Evolutionary conservation across 1,140 invertebrate genomes (phyloP).

Genomic region (Aethina tumida): DNA sequence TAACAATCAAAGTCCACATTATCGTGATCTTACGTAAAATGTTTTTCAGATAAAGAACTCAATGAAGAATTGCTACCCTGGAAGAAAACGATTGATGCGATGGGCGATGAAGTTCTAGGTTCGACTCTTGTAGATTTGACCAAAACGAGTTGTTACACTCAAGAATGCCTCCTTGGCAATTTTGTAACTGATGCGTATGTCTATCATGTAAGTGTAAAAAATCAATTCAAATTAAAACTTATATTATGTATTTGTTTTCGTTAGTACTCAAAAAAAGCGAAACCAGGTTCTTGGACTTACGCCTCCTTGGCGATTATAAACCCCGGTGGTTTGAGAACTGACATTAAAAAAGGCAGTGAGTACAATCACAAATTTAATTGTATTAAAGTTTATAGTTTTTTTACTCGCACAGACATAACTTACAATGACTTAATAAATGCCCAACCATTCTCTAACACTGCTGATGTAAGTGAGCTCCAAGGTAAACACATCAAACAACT

Average conservation of each 20-base stretch:
- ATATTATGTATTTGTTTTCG: conserved; percentile 1
- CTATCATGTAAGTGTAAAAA: conserved; percentile 37
- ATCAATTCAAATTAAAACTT: neutral
- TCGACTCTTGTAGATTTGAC: conserved; percentile 44
- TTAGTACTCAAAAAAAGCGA: conserved; percentile 34
- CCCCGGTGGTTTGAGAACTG: conserved; percentile 57
- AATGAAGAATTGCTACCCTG: conserved; percentile 45
- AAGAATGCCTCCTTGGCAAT: conserved; percentile 69
- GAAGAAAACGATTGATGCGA: conserved; percentile 45
- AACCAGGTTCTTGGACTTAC: conserved; percentile 47
- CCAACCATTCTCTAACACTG: conserved; percentile 46
- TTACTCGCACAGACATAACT: conserved; percentile 33
- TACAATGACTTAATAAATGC: conserved; percentile 43
- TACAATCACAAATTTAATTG: conserved; percentile 8
- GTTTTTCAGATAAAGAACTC: conserved; percentile 31
- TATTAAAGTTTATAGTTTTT: conserved; percentile 6
- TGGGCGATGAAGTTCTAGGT: conserved; percentile 47
- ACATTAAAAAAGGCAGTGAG: conserved; percentile 43
- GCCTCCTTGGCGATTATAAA: conserved; percentile 60
- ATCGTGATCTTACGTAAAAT: neutral
- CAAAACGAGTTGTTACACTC: conserved; percentile 43
- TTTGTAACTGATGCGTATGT: conserved; percentile 64
- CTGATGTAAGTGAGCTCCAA: conserved; percentile 42
- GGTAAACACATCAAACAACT: conserved; percentile 41
- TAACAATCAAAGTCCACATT: conserved; percentile 2